Evolutionary conservation across 2,797 vertebrate genomes (phyloP).

Genomic region (Chelmon rostratus): DNA sequence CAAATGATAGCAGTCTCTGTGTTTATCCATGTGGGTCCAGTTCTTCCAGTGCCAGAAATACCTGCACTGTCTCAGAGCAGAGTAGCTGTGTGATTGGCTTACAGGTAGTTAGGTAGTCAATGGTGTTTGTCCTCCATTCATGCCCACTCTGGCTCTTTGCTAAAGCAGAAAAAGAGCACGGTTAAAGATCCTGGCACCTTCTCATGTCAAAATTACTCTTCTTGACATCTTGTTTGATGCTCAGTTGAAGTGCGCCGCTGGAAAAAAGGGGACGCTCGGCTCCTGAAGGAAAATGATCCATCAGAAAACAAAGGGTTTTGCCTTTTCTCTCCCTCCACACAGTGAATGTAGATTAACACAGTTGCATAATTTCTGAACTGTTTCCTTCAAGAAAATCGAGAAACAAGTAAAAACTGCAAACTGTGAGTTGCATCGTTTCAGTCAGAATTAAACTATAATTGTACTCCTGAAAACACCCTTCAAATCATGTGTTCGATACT

Average conservation of each 20-base stretch:
- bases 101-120: constrained; percentile 64
- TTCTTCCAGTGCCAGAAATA: constrained; percentile 14
- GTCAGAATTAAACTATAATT: not conserved
- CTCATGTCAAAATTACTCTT: constrained; percentile 60
- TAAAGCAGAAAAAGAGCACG: constrained; percentile 26
- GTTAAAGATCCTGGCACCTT: constrained; percentile 46
- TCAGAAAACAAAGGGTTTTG: constrained; percentile 52
- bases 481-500: not conserved
- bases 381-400: constrained; percentile 18
- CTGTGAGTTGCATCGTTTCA: not conserved
- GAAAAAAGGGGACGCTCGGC: constrained; percentile 27
- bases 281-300: constrained; percentile 51
- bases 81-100: constrained; percentile 53
- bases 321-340: constrained; percentile 17
- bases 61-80: constrained; percentile 10
- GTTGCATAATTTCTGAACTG: constrained; percentile 33
- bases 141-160: constrained; percentile 37
- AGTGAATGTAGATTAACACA: constrained; percentile 57
- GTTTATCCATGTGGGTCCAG: not conserved
- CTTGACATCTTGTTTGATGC: constrained; percentile 63
- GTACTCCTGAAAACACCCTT: constrained; percentile 10
- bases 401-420: constrained; percentile 3
- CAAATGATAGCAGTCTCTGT: not conserved
- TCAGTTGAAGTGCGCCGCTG: constrained; percentile 39
- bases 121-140: constrained; percentile 62